Evolutionary conservation across 2,888 invertebrate species (phyloP), one percentile per base, ranked within the genome.

Genomic region (Ophion obscuratus): DNA sequence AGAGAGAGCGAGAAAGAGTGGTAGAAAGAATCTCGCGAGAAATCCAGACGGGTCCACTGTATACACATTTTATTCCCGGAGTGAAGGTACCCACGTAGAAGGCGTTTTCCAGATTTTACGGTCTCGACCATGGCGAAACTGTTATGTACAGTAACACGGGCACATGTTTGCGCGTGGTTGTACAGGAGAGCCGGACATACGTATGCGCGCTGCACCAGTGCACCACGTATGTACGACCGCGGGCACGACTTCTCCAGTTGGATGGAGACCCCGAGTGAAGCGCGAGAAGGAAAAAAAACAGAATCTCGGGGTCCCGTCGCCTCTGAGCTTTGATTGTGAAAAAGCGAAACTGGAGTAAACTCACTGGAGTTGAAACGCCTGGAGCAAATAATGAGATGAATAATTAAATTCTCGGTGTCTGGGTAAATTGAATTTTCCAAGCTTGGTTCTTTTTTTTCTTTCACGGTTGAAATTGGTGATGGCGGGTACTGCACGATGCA

Each of bases 41-140:
- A 86, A 86, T 86, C 83, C 80, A 81, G 86, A 80, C 83, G 68
- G 83, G 81, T 83, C 74, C 66, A 78, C 83, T 81, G 79, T 75
- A 83, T 76, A 85, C 81, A 86, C 83, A 86, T 83, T 86, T 86
- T 86, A 86, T 86, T 86, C 81, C 27, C 68, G 64, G 57, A 83
- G 80, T 81, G 71, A 75, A 59, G 53, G 73, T 77, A 67, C 68
- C 83, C 77, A 81, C 80, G 74, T 86, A 77, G 83, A 86, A 86
- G 81, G 80, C 74, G 77, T 86, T 86, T 86, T 81, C 83, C 82
- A 86, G 86, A 83, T 86, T 86, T 86, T 86, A 86, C 77, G 86
- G 86, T 83, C 83, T 86, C 83, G 74, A 77, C 81, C 83, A 81
- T 83, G 67, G 85, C 85, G 79, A 85, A 85, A 77, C 77, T 78